A percentile compares a stretch with the other conserved stretches of the same genome.
Evolutionary conservation across 2,797 vertebrate species (phyloP).

Genomic region (Poeciliopsis turneri): DNA sequence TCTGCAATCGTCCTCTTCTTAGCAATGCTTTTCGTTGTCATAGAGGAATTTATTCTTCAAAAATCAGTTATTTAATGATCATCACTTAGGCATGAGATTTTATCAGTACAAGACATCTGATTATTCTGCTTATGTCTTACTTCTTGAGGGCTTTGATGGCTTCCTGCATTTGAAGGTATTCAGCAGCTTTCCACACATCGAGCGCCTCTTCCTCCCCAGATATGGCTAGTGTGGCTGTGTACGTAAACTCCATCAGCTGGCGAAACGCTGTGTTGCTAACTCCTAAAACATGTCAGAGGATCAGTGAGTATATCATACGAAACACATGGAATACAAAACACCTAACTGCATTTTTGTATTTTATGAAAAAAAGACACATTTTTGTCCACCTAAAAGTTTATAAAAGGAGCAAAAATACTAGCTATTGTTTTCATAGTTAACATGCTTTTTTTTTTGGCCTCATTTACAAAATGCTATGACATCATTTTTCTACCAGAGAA

Average conservation of each 20-base stretch:
- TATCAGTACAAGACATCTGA: not conserved
- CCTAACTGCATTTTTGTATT: not conserved
- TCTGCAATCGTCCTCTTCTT: conserved; percentile 96
- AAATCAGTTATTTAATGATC: conserved; percentile 1
- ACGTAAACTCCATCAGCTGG: conserved; percentile 98
- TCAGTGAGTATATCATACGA: conserved; percentile 12
- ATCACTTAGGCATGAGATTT: not conserved
- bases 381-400: not conserved
- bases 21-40: conserved; percentile 76
- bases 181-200: conserved; percentile 97
- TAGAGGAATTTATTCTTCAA: conserved; percentile 80
- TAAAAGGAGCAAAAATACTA: not conserved
- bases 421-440: not conserved
- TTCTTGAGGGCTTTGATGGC: conserved; percentile 96
- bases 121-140: conserved; percentile 66
- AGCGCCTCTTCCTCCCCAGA: conserved; percentile 91
- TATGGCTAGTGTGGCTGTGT: conserved; percentile 92
- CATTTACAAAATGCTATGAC: not conserved
- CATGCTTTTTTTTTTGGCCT: not conserved
- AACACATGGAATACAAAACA: not conserved
- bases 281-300: conserved; percentile 77
- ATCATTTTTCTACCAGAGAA: conserved; percentile 17
- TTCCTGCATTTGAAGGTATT: conserved; percentile 98
- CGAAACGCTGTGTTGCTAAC: conserved; percentile 95
- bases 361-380: not conserved